A percentile compares a stretch with the other conserved stretches of the same genome.
Conservation (phyloP, 2,113 vertebrate species). For the Pteronura brasiliensis region DNA sequence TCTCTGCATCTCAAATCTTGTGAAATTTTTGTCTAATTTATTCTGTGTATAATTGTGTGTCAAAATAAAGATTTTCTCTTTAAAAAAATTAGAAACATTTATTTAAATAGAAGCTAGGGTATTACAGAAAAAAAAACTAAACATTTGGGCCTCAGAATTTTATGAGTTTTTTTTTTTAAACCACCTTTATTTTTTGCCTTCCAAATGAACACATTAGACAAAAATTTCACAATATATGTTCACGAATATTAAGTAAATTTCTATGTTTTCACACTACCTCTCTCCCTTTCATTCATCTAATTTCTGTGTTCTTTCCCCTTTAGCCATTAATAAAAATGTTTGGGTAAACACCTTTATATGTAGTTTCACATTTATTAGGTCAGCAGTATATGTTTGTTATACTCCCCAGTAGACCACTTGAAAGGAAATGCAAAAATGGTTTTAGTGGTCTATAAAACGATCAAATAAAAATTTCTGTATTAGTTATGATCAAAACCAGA, state of each 20-base stretch:
- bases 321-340: neutral
- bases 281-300: neutral
- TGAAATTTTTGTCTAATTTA: neutral
- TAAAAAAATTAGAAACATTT: neutral
- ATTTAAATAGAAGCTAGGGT: neutral
- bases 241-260: neutral
- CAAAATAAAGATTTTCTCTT: neutral
- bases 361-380: slow-evolving; percentile 22
- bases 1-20: neutral
- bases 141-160: neutral
- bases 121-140: neutral
- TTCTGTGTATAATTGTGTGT: neutral
- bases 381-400: neutral
- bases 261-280: neutral
- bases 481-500: slow-evolving; percentile 32
- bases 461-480: neutral
- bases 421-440: neutral
- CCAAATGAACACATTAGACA: neutral
- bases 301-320: neutral
- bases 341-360: neutral
- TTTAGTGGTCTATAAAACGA: slow-evolving; percentile 14
- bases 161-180: neutral
- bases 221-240: neutral
- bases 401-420: neutral
- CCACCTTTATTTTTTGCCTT: neutral